Evolutionary conservation across 2,888 invertebrate species (phyloP).

Genomic region (Plusia festucae): DNA sequence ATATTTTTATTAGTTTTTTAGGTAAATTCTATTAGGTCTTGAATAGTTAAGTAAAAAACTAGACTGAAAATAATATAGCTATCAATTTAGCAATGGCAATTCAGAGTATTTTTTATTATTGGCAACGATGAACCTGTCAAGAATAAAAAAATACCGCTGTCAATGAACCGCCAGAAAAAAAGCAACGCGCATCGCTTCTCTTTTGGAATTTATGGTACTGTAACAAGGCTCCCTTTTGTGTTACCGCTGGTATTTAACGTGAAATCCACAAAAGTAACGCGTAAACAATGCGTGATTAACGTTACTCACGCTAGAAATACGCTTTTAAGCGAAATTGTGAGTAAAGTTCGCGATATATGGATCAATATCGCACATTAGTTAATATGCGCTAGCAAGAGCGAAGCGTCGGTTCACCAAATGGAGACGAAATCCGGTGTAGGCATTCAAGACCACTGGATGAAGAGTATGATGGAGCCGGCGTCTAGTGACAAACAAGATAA

Average conservation of each 20-base stretch:
- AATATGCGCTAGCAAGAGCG: slow-evolving; percentile 74
- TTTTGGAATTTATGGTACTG: slow-evolving; percentile 89
- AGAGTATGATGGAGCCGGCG: slow-evolving; percentile 86
- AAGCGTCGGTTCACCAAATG: slow-evolving; percentile 71
- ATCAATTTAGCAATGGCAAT: not conserved
- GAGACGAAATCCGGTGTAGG: slow-evolving; percentile 82
- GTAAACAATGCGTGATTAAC: slow-evolving; percentile 83
- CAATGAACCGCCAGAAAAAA: slow-evolving; percentile 85
- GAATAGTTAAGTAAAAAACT: not conserved
- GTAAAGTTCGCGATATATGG: slow-evolving; percentile 66
- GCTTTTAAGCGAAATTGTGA: slow-evolving; percentile 68
- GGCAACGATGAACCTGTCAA: slow-evolving; percentile 76
- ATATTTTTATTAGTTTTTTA: not conserved
- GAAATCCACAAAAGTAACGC: slow-evolving; percentile 78
- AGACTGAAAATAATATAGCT: not conserved
- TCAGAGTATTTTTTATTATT: slow-evolving; percentile 50
- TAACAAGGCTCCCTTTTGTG: slow-evolving; percentile 89
- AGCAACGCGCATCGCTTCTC: slow-evolving; percentile 88
- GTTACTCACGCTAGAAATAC: slow-evolving; percentile 63
- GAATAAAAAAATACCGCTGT: slow-evolving; percentile 80
- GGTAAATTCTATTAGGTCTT: not conserved
- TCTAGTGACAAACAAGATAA: slow-evolving; percentile 80
- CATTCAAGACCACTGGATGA: slow-evolving; percentile 86
- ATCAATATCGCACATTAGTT: slow-evolving; percentile 77
- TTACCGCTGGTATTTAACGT: slow-evolving; percentile 75